A percentile compares a stretch with the other conserved stretches of the same genome.
Evolutionary conservation across 2,797 vertebrate genomes (phyloP).

Genomic region (Eremophila alpestris): DNA sequence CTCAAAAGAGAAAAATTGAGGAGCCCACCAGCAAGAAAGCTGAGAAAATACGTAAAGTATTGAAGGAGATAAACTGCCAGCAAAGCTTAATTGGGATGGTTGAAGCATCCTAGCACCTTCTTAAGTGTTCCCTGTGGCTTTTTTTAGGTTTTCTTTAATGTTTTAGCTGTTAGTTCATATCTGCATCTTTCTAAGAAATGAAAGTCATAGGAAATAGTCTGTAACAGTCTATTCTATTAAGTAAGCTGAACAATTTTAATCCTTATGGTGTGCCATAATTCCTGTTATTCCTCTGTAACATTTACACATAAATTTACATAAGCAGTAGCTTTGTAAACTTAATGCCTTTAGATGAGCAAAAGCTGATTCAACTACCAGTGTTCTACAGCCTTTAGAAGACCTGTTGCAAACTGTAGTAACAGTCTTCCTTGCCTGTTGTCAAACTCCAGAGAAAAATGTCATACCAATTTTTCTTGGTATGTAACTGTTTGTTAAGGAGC

Average conservation of each 20-base stretch:
- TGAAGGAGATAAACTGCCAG: not conserved
- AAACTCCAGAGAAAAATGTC: too few species aligned
- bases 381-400: not conserved
- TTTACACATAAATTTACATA: accelerated
- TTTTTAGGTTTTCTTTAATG: too few species aligned
- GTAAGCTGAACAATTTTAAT: accelerated
- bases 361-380: not conserved
- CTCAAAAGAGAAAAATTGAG: constrained; percentile 54
- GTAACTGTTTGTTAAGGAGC: not conserved
- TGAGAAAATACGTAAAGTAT: accelerated
- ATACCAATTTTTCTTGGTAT: too few species aligned
- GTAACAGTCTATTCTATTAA: not conserved
- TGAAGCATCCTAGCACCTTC: accelerated
- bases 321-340: not conserved
- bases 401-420: not conserved
- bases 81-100: not conserved
- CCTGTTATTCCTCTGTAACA: accelerated
- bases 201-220: not conserved
- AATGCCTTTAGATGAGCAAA: not conserved
- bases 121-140: not conserved
- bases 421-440: too few species aligned
- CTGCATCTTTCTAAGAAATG: accelerated
- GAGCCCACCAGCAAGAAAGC: accelerated
- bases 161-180: not conserved
- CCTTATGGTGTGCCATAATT: accelerated